These are phyloP conservation scores for Naja naja DNA, from an alignment of 2,113 vertebrate species.

Conservation along the genomic window DNA sequence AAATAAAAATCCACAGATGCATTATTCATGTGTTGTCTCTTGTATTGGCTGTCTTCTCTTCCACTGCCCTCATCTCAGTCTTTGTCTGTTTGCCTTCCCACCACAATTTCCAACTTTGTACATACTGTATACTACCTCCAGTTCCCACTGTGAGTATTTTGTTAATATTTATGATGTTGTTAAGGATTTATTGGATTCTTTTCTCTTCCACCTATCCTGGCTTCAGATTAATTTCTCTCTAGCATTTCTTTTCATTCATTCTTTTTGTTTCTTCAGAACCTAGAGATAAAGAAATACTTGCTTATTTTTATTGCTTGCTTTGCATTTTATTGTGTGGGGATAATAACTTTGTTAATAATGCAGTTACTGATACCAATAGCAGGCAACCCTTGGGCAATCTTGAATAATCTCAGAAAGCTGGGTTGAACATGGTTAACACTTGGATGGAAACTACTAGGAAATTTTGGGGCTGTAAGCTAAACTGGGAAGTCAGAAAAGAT, in stretches of 20 bases:
- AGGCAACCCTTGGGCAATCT: background rate
- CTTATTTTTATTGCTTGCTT: background rate
- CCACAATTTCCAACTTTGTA: background rate
- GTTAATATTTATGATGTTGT: background rate
- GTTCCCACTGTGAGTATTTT: background rate
- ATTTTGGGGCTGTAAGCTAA: background rate
- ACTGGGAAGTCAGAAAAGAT: background rate
- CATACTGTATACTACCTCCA: background rate
- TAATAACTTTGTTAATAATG: background rate
- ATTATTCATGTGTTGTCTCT: background rate
- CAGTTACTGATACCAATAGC: background rate
- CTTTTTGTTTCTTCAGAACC: background rate
- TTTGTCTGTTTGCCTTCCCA: background rate
- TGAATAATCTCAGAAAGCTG: background rate
- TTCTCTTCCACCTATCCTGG: background rate
- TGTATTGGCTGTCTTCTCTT: background rate
- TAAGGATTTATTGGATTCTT: background rate
- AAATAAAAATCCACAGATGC: background rate
- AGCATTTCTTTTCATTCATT: background rate
- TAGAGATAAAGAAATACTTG: background rate
- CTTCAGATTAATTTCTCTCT: background rate
- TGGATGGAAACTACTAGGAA: background rate
- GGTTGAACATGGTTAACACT: background rate
- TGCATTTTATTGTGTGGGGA: background rate
- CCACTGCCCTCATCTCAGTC: background rate